A percentile compares a stretch with the other conserved stretches of the same genome.
Conservation (phyloP, 37 sponge, comb jelly and placozoan species). For the Amphimedon queenslandica region DNA sequence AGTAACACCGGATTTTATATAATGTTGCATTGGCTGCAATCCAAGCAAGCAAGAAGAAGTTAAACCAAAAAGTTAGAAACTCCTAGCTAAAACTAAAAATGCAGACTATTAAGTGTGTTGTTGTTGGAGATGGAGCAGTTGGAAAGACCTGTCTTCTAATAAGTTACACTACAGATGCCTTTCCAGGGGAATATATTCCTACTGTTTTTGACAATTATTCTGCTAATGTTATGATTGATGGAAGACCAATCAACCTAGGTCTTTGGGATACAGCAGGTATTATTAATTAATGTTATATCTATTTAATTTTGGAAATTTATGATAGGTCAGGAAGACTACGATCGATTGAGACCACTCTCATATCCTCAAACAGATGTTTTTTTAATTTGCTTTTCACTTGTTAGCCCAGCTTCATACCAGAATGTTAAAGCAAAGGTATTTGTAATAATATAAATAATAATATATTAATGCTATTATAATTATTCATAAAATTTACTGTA, state of each 20-base stretch:
- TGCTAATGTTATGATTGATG: slow-evolving; percentile 76
- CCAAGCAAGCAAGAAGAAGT: too few species aligned
- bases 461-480: not conserved
- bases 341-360: slow-evolving; percentile 28
- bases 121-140: slow-evolving; percentile 63
- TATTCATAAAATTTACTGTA: not conserved
- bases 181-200: slow-evolving; percentile 45
- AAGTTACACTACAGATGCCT: slow-evolving; percentile 2
- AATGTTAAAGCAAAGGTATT: slow-evolving; percentile 24
- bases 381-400: slow-evolving; percentile 33
- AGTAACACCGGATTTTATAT: too few species aligned
- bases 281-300: not conserved
- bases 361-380: slow-evolving; percentile 27
- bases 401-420: slow-evolving; percentile 10
- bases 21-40: too few species aligned
- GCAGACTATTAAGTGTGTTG: slow-evolving; percentile 10
- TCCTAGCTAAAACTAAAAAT: too few species aligned
- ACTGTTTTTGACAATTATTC: slow-evolving; percentile 77
- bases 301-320: too few species aligned
- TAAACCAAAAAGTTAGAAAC: too few species aligned
- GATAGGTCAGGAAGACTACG: slow-evolving; percentile 29
- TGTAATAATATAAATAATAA: too few species aligned
- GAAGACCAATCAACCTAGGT: slow-evolving; percentile 55
- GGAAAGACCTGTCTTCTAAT: slow-evolving; percentile 63
- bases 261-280: slow-evolving; percentile 68